These are phyloP conservation scores for Equus przewalskii DNA, from an alignment of 2,113 vertebrate genomes.

Conservation along the genomic window DNA sequence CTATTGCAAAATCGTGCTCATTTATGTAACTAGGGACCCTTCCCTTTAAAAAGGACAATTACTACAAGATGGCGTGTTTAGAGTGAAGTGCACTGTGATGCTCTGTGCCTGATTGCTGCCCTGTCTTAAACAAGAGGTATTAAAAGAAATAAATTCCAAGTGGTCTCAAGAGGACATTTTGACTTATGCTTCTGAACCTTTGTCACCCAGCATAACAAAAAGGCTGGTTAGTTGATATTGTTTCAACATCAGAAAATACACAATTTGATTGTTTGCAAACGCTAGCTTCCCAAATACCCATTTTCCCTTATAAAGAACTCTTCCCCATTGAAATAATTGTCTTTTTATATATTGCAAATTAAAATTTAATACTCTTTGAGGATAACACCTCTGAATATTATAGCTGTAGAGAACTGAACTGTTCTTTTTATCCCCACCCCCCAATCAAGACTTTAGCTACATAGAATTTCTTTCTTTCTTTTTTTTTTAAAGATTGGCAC, in stretches of 20 bases:
- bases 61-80: not conserved
- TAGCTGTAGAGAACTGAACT: not conserved
- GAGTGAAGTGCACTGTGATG: not conserved
- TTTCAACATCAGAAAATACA: conserved; percentile 19
- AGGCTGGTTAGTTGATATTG: not conserved
- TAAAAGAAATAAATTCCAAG: conserved; percentile 52
- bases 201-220: not conserved
- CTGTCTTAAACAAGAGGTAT: not conserved
- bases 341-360: conserved; percentile 1
- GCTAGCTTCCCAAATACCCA: not conserved
- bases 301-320: not conserved
- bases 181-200: not conserved
- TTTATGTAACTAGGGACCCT: not conserved
- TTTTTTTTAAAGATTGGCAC: too few species aligned
- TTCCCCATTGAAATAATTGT: not conserved
- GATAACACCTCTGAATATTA: not conserved
- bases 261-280: conserved; percentile 53
- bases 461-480: not conserved
- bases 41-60: not conserved
- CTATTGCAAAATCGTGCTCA: not conserved
- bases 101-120: not conserved
- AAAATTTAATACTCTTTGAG: not conserved
- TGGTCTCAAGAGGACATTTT: not conserved
- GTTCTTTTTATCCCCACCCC: not conserved
- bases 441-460: not conserved